Evolutionary conservation across 2,888 invertebrate species (phyloP).

Genomic region (Drosophila prolongata): DNA sequence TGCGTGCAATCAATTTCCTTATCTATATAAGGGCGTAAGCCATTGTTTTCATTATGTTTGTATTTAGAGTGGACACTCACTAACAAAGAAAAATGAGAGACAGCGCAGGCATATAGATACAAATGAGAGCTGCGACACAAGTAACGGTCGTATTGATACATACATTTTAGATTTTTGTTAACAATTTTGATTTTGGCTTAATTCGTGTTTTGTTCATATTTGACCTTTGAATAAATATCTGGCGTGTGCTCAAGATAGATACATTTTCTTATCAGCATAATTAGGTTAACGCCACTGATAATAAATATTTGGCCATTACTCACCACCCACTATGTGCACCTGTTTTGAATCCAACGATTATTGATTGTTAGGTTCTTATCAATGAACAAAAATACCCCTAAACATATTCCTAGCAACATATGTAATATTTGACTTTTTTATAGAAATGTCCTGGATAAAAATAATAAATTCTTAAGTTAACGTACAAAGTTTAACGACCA

Average conservation of each 20-base stretch:
- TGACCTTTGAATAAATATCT: background rate
- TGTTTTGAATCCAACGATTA: background rate
- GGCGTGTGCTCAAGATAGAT: background rate
- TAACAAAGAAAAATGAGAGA: constrained; percentile 5
- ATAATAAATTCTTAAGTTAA: too few relatives aligned
- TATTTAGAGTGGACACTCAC: constrained; percentile 23
- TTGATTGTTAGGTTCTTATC: background rate
- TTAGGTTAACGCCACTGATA: constrained; percentile 4
- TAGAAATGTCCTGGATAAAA: too few relatives aligned
- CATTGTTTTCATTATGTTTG: constrained; percentile 50
- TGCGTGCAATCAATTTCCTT: constrained; percentile 61
- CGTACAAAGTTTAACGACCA: too few relatives aligned
- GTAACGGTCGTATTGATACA: constrained; percentile 21
- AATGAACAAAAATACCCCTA: background rate
- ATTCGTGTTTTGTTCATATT: background rate
- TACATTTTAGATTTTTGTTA: background rate
- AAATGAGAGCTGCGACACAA: constrained; percentile 48
- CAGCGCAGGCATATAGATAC: constrained; percentile 59
- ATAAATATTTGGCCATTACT: background rate
- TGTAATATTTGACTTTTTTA: too few relatives aligned
- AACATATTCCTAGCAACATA: too few relatives aligned
- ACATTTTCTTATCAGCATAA: constrained; percentile 5
- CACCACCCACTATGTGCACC: background rate
- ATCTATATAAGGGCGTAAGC: constrained; percentile 52
- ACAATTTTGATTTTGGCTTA: background rate